Evolutionary conservation across 2,113 vertebrate genomes (phyloP), one percentile per base, ranked within the genome.

Genomic region (Ursus arctos): DNA sequence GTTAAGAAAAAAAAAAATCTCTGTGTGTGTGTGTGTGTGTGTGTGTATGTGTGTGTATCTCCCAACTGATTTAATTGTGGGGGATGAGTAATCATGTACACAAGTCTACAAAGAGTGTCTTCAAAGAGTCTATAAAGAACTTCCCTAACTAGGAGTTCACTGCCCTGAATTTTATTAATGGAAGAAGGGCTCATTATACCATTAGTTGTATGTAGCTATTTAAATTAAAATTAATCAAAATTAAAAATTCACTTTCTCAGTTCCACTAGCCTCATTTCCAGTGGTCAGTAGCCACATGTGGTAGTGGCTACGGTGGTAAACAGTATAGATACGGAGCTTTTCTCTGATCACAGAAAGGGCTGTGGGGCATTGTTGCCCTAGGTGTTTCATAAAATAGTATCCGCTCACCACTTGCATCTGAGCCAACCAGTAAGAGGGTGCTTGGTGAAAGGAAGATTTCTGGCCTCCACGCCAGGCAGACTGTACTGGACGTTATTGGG

Each of bases 311-410:
- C 47, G 21, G 43, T 2, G 43, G 3, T 67, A 8, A 18, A 16
- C 24, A 1, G 21, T 8, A 1, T 59, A 18, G 61, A 19, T 6
- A 12, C 0, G 24, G 55, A 19, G 24, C 65, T 43, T 43, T 7
- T 24, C 77, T 28, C 24, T 33, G 26, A 7, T 10, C 6, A 15
- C 26, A 24, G 85, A 26, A 19, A 24, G 67, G 57, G 7, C 55
- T 1, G 4, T 3, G 7, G 11, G 81, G n/a, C 24, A 15, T 22
- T 6, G 28, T 16, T 76, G 49, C 49, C 12, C 7, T 22, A 16
- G 31, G 55, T 0, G 22, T 49, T 47, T 18, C 5, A 0, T 9
- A 3, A 7, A 21, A 26, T 1, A 26, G n/a, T 0, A 2, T 51
- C 49, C 0, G 4, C 24, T 59, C 28, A 71, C 33, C 4, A 14